Evolutionary conservation across 1,140 invertebrate species (phyloP).

Genomic region (Drosophila sulfurigaster): DNA sequence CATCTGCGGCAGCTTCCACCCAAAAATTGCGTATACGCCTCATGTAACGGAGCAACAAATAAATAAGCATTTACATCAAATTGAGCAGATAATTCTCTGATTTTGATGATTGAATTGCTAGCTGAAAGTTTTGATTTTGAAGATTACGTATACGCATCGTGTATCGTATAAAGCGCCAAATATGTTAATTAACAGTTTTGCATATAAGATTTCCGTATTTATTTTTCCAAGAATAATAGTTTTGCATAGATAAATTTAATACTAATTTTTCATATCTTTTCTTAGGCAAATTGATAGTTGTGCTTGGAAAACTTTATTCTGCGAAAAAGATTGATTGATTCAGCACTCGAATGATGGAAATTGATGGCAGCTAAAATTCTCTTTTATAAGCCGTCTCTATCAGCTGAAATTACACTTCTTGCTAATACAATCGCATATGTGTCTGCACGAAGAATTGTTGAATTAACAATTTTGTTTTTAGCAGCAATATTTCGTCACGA

Average conservation of each 20-base stretch:
- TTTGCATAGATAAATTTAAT: too few species aligned
- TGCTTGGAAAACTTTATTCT: not conserved
- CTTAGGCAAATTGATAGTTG: too few species aligned
- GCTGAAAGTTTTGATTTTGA: not conserved
- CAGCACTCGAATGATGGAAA: not conserved
- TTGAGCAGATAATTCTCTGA: not conserved
- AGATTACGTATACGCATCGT: not conserved
- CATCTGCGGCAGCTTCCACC: not conserved
- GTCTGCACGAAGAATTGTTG: not conserved
- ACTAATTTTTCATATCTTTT: too few species aligned
- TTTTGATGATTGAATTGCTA: conserved; percentile 1
- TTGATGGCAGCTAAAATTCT: not conserved
- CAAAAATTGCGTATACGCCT: conserved; percentile 33
- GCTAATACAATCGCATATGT: not conserved
- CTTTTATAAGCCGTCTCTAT: not conserved
- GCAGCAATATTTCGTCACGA: not conserved
- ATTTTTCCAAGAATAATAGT: too few species aligned
- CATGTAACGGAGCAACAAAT: not conserved
- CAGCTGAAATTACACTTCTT: not conserved
- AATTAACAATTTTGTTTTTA: not conserved
- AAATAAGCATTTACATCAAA: conserved; percentile 5
- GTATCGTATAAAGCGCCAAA: too few species aligned
- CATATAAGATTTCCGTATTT: too few species aligned
- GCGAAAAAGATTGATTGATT: not conserved
- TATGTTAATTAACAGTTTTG: too few species aligned